Evolutionary conservation across 2,888 invertebrate genomes (phyloP).

Genomic region (Gymnocheta viridis): DNA sequence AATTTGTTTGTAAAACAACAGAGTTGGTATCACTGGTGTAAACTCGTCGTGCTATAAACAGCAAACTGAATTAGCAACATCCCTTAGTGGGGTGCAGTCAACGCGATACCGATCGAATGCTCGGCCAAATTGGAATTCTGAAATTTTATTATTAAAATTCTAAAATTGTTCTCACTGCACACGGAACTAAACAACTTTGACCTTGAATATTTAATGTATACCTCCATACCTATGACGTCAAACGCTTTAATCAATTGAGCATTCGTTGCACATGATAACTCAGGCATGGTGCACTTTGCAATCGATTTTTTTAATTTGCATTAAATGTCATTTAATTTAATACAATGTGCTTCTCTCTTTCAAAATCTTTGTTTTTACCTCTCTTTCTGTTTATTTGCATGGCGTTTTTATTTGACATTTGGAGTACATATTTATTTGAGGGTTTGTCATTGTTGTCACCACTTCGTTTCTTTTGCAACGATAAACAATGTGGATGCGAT

Average conservation of each 20-base stretch:
- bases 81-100: too few species aligned
- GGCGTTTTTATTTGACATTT: slow-evolving; percentile 38
- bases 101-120: too few species aligned
- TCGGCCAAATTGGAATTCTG: too few species aligned
- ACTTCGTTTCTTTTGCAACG: slow-evolving; percentile 8
- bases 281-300: neutral
- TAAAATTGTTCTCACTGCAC: neutral
- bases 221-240: neutral
- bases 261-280: slow-evolving; percentile 15
- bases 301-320: slow-evolving; percentile 13
- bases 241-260: slow-evolving; percentile 16
- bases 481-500: slow-evolving; percentile 30
- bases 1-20: too few species aligned
- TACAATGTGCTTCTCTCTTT: neutral
- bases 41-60: too few species aligned
- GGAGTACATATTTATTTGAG: slow-evolving; percentile 41
- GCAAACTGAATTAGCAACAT: too few species aligned
- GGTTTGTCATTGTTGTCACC: slow-evolving; percentile 49
- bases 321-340: slow-evolving; percentile 25
- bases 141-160: too few species aligned
- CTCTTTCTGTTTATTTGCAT: slow-evolving; percentile 15
- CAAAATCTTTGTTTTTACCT: neutral
- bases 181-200: neutral
- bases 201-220: slow-evolving; percentile 28
- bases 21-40: too few species aligned